Evolutionary conservation across 1,140 invertebrate genomes (phyloP), one percentile per base, ranked within the genome.

Genomic region (Maconellicoccus hirsutus): DNA sequence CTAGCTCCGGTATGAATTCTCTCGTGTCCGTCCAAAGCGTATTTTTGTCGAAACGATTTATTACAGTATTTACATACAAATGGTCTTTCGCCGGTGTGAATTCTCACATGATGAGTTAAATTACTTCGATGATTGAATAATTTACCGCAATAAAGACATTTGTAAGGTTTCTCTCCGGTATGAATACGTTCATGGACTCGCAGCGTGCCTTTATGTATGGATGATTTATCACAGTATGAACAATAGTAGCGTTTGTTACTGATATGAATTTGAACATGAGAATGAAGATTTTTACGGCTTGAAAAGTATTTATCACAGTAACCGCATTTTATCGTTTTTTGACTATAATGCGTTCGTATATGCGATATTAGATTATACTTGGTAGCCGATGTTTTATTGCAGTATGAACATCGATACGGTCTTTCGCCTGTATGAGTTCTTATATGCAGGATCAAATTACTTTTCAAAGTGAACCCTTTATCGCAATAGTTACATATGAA

Each of bases 381-480:
- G 4, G 71, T 70, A 6, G 84, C 80, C 75, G 87, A 87, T 22
- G 80, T 75, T 71, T 80, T 81, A 71, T 80, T 81, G 73, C 86
- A 88, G 7, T 87, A 80, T 52, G 85, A 80, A 75, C 86, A 88
- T n/a, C 77, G 76, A 72, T 84, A 85, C 22, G 80, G 81, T 76
- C 83, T 74, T 70, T 73, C 73, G 0, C 83, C 82, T 0, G 82
- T 80, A 79, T 95, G 92, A 66, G 92, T 84, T 75, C 90, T 90
- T 79, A 89, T 86, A 78, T 96, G 93, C 59, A 92, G 83, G 26
- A 91, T 84, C 73, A 95, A 81, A 79, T 95, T 92, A 29, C 92
- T 93, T 79, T 94, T 94, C 77, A 94, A 89, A 73, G 88, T 88
- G 78, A 93, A 93, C 71, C 90, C 87, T 78, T 94, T 94, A 7